These are phyloP conservation scores for Laothoe populi DNA, from an alignment of 2,888 invertebrate species.

Conservation along the genomic window DNA sequence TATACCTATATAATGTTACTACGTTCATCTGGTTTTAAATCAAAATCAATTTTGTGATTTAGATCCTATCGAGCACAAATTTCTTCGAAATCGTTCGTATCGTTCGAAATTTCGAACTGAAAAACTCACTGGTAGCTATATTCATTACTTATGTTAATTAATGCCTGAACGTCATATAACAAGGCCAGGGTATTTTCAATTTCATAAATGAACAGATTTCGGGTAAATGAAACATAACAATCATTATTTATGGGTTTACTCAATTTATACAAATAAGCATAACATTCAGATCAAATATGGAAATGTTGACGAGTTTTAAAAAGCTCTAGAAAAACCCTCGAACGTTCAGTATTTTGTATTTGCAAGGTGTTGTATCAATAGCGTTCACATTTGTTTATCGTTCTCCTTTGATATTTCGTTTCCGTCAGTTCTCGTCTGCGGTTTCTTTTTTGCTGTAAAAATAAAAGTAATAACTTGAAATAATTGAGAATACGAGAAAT, in stretches of 20 bases:
- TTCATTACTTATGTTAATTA: no score
- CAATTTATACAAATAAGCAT: not conserved
- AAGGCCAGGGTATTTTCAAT: no score
- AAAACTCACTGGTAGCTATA: no score
- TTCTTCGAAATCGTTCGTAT: no score
- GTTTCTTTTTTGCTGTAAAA: slow-evolving; percentile 23
- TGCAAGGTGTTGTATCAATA: not conserved
- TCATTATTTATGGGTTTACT: not conserved
- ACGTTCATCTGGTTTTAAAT: no score
- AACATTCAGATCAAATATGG: slow-evolving; percentile 4
- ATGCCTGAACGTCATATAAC: no score
- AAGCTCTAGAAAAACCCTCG: slow-evolving; percentile 1
- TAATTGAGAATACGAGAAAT: no score
- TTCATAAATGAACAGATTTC: not conserved
- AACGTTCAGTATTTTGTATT: not conserved
- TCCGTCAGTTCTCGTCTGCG: not conserved
- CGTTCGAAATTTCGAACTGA: no score
- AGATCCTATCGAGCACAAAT: no score
- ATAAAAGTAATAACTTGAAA: not conserved
- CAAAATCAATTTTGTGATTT: no score
- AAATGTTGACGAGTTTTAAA: slow-evolving; percentile 1
- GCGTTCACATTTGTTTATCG: slow-evolving; percentile 19
- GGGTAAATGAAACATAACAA: not conserved
- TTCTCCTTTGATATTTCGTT: slow-evolving; percentile 20
- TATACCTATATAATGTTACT: no score